Base-by-base conservation (phyloP, 2,113 vertebrate genomes). In the Caracal caracal region DNA sequence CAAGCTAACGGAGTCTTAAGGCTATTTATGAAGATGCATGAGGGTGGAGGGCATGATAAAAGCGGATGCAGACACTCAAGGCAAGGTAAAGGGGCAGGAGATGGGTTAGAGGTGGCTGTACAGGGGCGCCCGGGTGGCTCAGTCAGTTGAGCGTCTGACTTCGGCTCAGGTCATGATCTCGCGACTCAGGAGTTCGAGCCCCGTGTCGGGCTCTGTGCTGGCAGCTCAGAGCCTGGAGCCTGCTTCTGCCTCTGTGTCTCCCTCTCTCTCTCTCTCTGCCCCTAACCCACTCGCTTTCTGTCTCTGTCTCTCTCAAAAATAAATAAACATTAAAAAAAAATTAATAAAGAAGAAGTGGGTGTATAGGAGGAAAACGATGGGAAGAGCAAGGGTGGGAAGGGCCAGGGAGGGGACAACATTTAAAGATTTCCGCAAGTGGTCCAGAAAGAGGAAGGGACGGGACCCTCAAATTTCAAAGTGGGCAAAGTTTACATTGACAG, bases 361-460 rank as follows among this genome's bases (percentile, higher is more conserved):
- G 17, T 35, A 17, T 35, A 51, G 40, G 47, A 70, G 9, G 22
- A n/a, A 28, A 70, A 19, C 0, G 16, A 28, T 8, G 56, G 26
- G 53, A 79, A 22, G n/a, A 47, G 37, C 43, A 43, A 43, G 43
- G 43, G 43, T 8, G 56, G 26, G 66, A 79, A 22, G n/a, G 35
- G 37, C 70, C 9, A 6, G 30, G 24, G 53, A 43, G 37, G 20
- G 40, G 12, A 26, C 40, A 40, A 73, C 37, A 40, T 43, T 73
- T 26, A 24, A 73, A 73, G 22, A 40, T 24, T 13, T 40, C 5
- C 1, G 0, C 70, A 73, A 26, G 0, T 40, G 40, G 26, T 30
- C 17, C 3, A 3, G 22, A 63, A 19, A 30, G 49, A 82, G 65
- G 13, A 37, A 49, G 49, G 30, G 17, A 53, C 16, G 33, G 24